Evolutionary conservation across 1,140 invertebrate species (phyloP).

Genomic region (Lordiphosa stackelbergi): DNA sequence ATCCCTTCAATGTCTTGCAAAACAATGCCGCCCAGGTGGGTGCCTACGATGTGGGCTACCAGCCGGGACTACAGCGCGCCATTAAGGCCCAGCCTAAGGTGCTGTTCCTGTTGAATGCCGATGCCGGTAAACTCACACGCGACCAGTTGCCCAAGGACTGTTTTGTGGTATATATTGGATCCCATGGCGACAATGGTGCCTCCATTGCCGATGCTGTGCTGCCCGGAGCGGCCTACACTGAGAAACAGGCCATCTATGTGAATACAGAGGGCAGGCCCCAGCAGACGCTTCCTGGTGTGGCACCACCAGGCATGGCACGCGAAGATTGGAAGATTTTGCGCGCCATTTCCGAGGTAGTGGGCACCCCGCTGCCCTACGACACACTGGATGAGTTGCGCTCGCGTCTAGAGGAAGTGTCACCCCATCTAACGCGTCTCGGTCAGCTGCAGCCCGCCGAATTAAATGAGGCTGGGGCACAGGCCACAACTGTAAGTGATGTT

Average conservation of each 20-base stretch:
- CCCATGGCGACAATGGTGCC: constrained; percentile 97
- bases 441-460: constrained; percentile 91
- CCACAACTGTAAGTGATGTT: constrained; percentile 80
- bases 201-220: constrained; percentile 94
- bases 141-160: constrained; percentile 89
- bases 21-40: constrained; percentile 95
- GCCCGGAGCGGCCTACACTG: constrained; percentile 98
- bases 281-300: constrained; percentile 92
- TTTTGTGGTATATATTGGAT: constrained; percentile 97
- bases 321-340: constrained; percentile 99
- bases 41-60: constrained; percentile 96
- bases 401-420: constrained; percentile 90
- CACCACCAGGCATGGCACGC: constrained; percentile 94
- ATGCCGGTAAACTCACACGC: constrained; percentile 88
- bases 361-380: constrained; percentile 90
- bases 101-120: constrained; percentile 94
- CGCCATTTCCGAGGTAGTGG: constrained; percentile 86
- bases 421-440: constrained; percentile 91
- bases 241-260: constrained; percentile 97
- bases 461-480: constrained; percentile 85
- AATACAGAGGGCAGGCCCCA: constrained; percentile 99
- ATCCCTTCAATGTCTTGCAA: constrained; percentile 94
- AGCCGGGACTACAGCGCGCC: constrained; percentile 86
- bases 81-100: constrained; percentile 86
- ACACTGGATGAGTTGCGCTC: constrained; percentile 89